Base-by-base conservation (phyloP, 1,140 invertebrate genomes). In the Meloidogyne floridensis region DNA sequence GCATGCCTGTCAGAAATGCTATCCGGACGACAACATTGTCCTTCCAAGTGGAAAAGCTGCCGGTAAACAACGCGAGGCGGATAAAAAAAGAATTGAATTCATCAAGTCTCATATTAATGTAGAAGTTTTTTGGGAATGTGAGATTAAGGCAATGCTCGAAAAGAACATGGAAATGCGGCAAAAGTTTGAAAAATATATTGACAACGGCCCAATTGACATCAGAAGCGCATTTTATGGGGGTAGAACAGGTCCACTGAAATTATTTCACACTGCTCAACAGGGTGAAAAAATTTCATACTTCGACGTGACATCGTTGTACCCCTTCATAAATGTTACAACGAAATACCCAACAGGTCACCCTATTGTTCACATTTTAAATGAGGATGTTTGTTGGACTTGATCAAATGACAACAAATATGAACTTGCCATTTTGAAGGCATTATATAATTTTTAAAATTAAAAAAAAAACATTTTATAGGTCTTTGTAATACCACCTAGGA, bases 101-200 rank as follows among this genome's bases (percentile, higher is more conserved):
- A 77, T 77, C 32, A 56, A 72, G 5, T 7, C 18, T 32, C 76
- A 18, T 8, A 13, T 43, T 75, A n/a, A 8, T 3, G 54, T 77
- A 8, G 5, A 18, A 65, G 11, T 77, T 2, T 59, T 77, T 20
- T 77, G 76, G 76, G 76, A 77, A 10, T 73, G 70, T 53, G 76
- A 77, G 8, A 77, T 77, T 1, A 18, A 3, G 0, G 56, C 9
- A 8, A 20, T 20, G 70, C 7, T 53, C 15, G 2, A 53, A 9
- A 47, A 20, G 9, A 18, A 77, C 2, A 8, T 0, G 8, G 76
- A 53, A 5, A 77, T 77, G 76, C n/a, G 9, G 18, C n/a, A 73
- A 2, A 15, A 18, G 7, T 77, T 77, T 20, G 4, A 56, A 15
- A 15, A 47, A 2, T 59, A 78, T 59, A n/a, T 56, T 9, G 53